These are phyloP conservation scores for Carabus problematicus DNA, from an alignment of 2,888 invertebrate genomes.

Conservation along the genomic window DNA sequence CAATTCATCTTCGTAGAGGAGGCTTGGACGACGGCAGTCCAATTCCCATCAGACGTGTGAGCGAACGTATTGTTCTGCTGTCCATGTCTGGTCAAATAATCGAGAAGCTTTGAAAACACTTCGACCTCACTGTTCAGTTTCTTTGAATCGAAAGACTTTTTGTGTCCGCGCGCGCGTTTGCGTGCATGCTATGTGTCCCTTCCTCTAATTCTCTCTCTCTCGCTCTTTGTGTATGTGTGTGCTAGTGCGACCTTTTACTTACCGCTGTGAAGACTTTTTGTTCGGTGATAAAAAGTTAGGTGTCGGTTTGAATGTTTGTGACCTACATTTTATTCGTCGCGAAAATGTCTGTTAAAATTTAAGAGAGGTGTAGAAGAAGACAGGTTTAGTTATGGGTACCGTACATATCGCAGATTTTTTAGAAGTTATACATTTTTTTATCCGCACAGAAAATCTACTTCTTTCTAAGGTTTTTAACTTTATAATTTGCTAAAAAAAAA, in stretches of 20 bases:
- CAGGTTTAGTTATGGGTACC: too few species aligned
- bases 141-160: slow-evolving; percentile 8
- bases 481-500: too few species aligned
- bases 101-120: slow-evolving; percentile 38
- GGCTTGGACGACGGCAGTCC: too few species aligned
- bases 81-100: slow-evolving; percentile 34
- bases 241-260: too few species aligned
- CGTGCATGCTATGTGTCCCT: neutral
- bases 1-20: too few species aligned
- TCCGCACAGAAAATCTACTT: too few species aligned
- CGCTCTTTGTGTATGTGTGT: neutral
- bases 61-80: slow-evolving; percentile 34
- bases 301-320: slow-evolving; percentile 3
- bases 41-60: slow-evolving; percentile 3
- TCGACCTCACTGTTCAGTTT: slow-evolving; percentile 9
- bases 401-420: too few species aligned
- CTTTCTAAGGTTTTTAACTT: too few species aligned
- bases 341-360: too few species aligned
- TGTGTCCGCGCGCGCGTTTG: neutral
- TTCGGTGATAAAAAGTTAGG: neutral
- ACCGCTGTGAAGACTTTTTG: too few species aligned
- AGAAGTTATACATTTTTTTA: too few species aligned
- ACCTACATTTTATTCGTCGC: slow-evolving; percentile 8
- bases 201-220: neutral
- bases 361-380: too few species aligned